Percentiles rank a stretch among this genome's conserved stretches.
These are phyloP conservation scores for Akabosia matsudoensis DNA, from an alignment of 1,140 invertebrate genomes.

Conservation along the genomic window DNA sequence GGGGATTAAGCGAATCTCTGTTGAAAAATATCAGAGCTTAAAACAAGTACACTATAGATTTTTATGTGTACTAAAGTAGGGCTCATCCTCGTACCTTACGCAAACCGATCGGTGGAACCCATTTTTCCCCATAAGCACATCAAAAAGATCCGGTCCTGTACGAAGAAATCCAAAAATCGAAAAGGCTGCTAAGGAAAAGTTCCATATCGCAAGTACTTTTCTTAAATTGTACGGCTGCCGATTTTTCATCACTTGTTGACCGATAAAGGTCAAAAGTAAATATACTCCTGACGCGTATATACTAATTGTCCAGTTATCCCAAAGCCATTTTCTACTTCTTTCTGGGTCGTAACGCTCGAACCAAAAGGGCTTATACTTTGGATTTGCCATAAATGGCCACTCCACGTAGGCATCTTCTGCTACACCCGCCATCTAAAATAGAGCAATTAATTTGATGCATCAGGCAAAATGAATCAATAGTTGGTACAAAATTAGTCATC, in stretches of 20 bases:
- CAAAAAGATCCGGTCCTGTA: constrained; percentile 29
- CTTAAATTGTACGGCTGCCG: constrained; percentile 38
- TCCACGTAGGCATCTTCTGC: constrained; percentile 31
- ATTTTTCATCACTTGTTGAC: constrained; percentile 13
- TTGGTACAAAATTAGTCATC: too few relatives aligned
- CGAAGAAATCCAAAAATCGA: constrained; percentile 32
- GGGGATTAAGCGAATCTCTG: constrained; percentile 38
- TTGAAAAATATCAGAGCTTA: constrained; percentile 2
- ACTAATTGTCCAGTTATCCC: constrained; percentile 32
- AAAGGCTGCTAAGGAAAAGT: constrained; percentile 35
- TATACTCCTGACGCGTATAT: not conserved
- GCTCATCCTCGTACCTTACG: not conserved
- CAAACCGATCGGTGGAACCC: constrained; percentile 16
- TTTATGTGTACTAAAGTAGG: not conserved
- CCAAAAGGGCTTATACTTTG: constrained; percentile 33
- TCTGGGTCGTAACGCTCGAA: constrained; percentile 36
- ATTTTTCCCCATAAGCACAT: not conserved
- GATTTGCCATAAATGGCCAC: constrained; percentile 36
- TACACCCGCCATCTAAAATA: not conserved
- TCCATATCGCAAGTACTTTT: constrained; percentile 35
- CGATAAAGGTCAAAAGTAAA: not conserved
- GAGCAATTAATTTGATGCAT: too few relatives aligned
- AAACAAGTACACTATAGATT: not conserved
- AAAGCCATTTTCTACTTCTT: constrained; percentile 32
- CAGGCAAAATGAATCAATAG: too few relatives aligned